Evolutionary conservation across 1,140 invertebrate genomes (phyloP).

Genomic region (Dendrolimus kikuchii): DNA sequence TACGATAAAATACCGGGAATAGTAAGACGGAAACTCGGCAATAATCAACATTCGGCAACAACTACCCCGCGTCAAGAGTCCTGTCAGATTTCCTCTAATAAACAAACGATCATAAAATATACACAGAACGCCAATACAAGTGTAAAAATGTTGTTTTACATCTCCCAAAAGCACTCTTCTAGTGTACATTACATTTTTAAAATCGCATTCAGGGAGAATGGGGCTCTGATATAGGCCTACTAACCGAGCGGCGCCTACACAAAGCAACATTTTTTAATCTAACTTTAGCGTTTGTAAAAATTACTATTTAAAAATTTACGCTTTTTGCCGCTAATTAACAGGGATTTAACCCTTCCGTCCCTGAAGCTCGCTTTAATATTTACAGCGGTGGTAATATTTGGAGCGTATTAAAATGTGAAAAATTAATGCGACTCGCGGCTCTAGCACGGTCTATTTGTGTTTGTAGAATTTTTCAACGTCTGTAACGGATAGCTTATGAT

Average conservation of each 20-base stretch:
- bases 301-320: slow-evolving; percentile 70
- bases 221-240: slow-evolving; percentile 58
- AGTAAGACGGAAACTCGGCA: too few relatives aligned
- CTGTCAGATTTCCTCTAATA: slow-evolving; percentile 28
- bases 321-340: slow-evolving; percentile 63
- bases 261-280: slow-evolving; percentile 68
- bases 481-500: too few relatives aligned
- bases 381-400: slow-evolving; percentile 67
- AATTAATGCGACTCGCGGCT: slow-evolving; percentile 49
- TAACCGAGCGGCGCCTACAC: slow-evolving; percentile 34
- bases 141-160: slow-evolving; percentile 58
- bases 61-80: slow-evolving; percentile 1
- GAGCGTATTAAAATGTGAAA: slow-evolving; percentile 71
- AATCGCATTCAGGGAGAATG: slow-evolving; percentile 45
- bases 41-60: slow-evolving; percentile 43
- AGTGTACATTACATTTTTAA: slow-evolving; percentile 66
- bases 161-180: slow-evolving; percentile 46
- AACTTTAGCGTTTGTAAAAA: slow-evolving; percentile 72
- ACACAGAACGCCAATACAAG: slow-evolving; percentile 51
- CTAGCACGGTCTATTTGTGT: not conserved
- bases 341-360: slow-evolving; percentile 71
- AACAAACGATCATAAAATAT: slow-evolving; percentile 62
- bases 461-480: too few relatives aligned
- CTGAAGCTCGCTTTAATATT: slow-evolving; percentile 60
- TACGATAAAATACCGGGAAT: too few relatives aligned